Base-by-base conservation (phyloP, 1,140 invertebrate genomes). In the Carcinoscorpius rotundicauda region DNA sequence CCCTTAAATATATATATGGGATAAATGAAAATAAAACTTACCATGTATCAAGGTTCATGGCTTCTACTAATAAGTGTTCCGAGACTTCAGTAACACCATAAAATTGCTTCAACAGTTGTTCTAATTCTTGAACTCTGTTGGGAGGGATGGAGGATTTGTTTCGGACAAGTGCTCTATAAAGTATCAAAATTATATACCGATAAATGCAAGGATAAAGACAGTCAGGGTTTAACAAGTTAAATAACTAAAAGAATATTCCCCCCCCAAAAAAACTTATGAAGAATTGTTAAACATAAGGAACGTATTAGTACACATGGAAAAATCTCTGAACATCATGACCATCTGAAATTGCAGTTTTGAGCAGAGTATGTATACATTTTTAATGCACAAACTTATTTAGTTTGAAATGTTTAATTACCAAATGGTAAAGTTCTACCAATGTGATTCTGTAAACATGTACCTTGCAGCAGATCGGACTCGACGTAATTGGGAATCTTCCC, bases 401-500 rank as follows among this genome's bases (percentile, higher is more conserved):
- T 55, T 55, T 55, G 6, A 8, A 55, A 55, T 6, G 53, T 55
- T n/a, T 55, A 55, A 55, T 55, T 55, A 55, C 29, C 29, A 29
- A 55, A 8, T 55, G 53, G 6, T 8, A 6, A 8, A 55, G n/a
- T 55, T 55, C 53, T 55, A n/a, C n/a, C 3, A 55, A 55, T 8
- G 53, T 55, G 53, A 55, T 8, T 6, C 3, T 55, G n/a, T 55
- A 55, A 55, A 1, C n/a, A 55, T 8, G 6, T 55, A 55, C 53
- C 53, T 8, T 2, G 84, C 86, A 5, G 86, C 85, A 1, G 84
- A 85, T 64, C 81, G 78, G 3, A 88, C 78, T 71, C 62, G 81
- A 82, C n/a, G 61, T 72, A 77, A 69, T 72, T 74, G 61, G 73
- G 70, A 68, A 73, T 68, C 59, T 50, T 60, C 73, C 56, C 71